These are phyloP conservation scores for Columba janthina DNA, from an alignment of 2,113 vertebrate species.

Conservation along the genomic window DNA sequence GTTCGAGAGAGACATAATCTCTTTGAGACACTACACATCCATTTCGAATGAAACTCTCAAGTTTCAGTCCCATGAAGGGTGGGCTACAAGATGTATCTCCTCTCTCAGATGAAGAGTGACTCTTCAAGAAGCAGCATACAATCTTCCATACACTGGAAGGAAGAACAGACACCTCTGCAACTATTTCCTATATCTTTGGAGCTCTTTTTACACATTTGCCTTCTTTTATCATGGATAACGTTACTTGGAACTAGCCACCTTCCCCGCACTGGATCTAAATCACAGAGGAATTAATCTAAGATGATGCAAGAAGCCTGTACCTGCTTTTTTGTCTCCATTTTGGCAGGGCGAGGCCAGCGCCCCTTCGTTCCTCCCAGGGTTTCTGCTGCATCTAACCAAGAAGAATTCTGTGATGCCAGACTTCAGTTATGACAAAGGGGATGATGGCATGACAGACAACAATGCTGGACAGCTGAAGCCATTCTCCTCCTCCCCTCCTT, in stretches of 20 bases:
- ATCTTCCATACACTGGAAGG: accelerated
- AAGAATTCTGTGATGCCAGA: neutral
- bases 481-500: neutral
- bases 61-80: neutral
- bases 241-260: neutral
- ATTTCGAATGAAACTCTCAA: neutral
- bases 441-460: neutral
- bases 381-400: neutral
- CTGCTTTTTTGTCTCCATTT: neutral
- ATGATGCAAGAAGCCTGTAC: neutral
- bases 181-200: neutral
- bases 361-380: neutral
- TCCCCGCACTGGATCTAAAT: neutral
- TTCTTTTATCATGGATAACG: neutral
- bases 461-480: neutral
- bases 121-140: neutral
- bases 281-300: neutral
- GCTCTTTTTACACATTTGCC: neutral
- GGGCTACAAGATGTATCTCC: neutral
- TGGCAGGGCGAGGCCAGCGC: neutral
- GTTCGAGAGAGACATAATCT: neutral
- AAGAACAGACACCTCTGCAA: neutral
- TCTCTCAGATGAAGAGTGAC: neutral
- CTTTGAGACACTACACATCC: neutral
- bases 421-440: neutral